These are phyloP conservation scores for Sebastes diploproa DNA, from an alignment of 2,797 vertebrate species.

Conservation along the genomic window DNA sequence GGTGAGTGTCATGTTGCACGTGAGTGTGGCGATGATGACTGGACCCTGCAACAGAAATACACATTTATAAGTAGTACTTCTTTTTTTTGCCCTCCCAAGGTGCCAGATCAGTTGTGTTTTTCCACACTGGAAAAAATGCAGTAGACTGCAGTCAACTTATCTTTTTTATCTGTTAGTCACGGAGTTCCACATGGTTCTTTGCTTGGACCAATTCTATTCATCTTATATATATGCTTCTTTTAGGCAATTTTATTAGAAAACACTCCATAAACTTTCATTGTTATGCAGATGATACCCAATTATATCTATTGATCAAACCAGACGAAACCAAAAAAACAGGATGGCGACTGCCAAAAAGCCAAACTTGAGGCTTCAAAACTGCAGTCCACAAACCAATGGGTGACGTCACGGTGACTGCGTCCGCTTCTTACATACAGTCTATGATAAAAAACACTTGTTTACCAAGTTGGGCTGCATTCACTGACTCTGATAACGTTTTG, in stretches of 20 bases:
- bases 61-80: neutral
- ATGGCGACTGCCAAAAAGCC: no score
- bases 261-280: neutral
- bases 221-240: no score
- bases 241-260: no score
- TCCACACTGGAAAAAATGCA: neutral
- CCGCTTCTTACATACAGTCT: no score
- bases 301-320: no score
- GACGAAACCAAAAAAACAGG: no score
- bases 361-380: no score
- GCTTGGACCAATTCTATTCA: no score
- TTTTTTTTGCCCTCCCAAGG: neutral
- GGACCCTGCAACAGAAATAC: neutral
- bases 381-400: no score
- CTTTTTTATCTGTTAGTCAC: neutral
- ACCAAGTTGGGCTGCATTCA: neutral
- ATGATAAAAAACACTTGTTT: neutral
- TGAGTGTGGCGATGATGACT: neutral
- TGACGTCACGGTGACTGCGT: no score
- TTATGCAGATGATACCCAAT: neutral
- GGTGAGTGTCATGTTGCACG: constrained; percentile 70
- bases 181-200: no score
- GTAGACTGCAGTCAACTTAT: neutral
- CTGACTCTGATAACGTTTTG: neutral
- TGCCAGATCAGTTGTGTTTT: neutral